Base-by-base conservation (phyloP, 2,797 vertebrate genomes). In the Phrynocephalus vlangalii region DNA sequence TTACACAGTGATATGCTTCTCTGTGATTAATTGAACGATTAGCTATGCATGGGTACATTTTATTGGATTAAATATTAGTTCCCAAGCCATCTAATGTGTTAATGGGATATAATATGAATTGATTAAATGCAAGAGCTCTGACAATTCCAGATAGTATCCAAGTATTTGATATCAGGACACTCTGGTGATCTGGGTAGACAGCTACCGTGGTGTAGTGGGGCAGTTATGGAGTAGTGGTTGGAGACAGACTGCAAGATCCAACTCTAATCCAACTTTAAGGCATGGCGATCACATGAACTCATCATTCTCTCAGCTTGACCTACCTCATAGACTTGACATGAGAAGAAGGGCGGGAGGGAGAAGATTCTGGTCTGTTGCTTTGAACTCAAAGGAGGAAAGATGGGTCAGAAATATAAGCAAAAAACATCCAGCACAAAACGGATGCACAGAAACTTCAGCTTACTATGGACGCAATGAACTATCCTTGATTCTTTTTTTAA, bases 21-120 rank as follows among this genome's bases (percentile, higher is more conserved):
- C 48, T 94, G 90, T 94, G 93, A 96, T 96, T 96, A 96, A 96
- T 95, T 93, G 94, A 92, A 93, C 92, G 93, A 96, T 96, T 95
- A 96, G 91, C 92, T 92, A 96, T 95, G 94, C 92, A 94, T 94
- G 95, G 94, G 93, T 95, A 92, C 94, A 96, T 95, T 96, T 92
- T 90, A 92, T 44, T 89, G 70, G 89, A 92, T 94, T 94, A 96
- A 96, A 96, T 95, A 96, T 92, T 94, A 94, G 92, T 93, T 96
- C 94, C 92, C 87, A 70, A 73, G 15, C 68, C 13, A 83, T 52
- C 68, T 88, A 84, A 79, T 63, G 52, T 84, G 87, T 66, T 88
- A 73, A 79, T 84, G 72, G 56, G 75, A 72, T 67, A 85, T 85
- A 77, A 50, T 50, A 24, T 50, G 75, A 78, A 83, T 2, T 33